A percentile compares a stretch with the other conserved stretches of the same genome.
These are phyloP conservation scores for Parnassius apollo DNA, from an alignment of 2,888 invertebrate genomes.

Conservation along the genomic window DNA sequence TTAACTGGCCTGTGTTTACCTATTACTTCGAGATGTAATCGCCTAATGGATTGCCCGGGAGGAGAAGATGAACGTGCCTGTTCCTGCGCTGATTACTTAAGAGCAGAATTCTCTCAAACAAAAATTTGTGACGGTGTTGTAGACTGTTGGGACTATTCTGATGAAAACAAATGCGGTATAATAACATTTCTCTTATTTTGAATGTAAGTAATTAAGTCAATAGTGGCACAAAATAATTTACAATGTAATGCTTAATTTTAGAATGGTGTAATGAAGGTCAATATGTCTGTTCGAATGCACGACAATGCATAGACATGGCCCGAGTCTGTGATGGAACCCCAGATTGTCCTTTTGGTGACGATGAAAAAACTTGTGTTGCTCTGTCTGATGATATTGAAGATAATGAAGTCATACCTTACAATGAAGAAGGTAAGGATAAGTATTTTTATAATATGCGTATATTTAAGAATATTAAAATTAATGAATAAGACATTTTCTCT, in stretches of 20 bases:
- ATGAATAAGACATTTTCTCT: too few relatives aligned
- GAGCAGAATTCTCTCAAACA: constrained; percentile 84
- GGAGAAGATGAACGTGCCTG: constrained; percentile 88
- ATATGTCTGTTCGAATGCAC: constrained; percentile 87
- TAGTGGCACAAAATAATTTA: background rate
- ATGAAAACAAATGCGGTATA: constrained; percentile 88
- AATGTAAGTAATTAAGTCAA: background rate
- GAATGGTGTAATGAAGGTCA: constrained; percentile 88
- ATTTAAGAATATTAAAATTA: too few relatives aligned
- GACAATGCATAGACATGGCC: constrained; percentile 83
- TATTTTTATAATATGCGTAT: too few relatives aligned
- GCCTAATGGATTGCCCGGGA: constrained; percentile 84
- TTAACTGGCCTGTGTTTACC: constrained; percentile 84
- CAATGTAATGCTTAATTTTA: constrained; percentile 46
- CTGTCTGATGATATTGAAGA: constrained; percentile 79
- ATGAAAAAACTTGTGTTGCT: constrained; percentile 88
- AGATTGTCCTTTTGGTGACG: constrained; percentile 88
- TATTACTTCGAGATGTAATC: constrained; percentile 85
- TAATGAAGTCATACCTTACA: constrained; percentile 82
- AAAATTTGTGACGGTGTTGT: constrained; percentile 90
- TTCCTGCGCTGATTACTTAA: constrained; percentile 87
- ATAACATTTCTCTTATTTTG: background rate
- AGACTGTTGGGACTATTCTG: constrained; percentile 90
- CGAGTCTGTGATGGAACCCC: constrained; percentile 86
- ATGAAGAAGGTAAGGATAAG: constrained; percentile 75